Conservation (phyloP, 2,888 invertebrate genomes). For the Phortica okadai region DNA sequence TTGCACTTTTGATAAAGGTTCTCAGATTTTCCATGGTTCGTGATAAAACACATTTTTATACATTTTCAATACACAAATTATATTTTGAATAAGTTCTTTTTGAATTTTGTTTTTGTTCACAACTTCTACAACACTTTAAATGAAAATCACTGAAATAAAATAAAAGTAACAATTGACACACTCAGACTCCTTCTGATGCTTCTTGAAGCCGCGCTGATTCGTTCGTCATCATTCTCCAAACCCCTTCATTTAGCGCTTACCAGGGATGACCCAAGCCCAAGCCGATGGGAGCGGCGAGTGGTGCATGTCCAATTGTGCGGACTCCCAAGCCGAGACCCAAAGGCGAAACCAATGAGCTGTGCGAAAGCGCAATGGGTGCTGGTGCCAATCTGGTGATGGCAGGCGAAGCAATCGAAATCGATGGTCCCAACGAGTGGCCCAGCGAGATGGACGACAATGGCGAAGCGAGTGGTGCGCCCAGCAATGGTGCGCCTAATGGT, state of each 20-base stretch:
- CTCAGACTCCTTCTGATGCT: not conserved
- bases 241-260: slow-evolving; percentile 51
- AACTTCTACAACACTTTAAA: not conserved
- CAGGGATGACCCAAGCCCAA: slow-evolving; percentile 66
- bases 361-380: slow-evolving; percentile 45
- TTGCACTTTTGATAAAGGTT: not conserved
- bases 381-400: slow-evolving; percentile 55
- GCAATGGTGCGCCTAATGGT: slow-evolving; percentile 34
- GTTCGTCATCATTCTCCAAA: not conserved
- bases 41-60: not conserved
- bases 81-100: slow-evolving; percentile 2
- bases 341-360: slow-evolving; percentile 46
- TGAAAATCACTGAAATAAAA: not conserved
- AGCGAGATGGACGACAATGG: slow-evolving; percentile 45
- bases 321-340: slow-evolving; percentile 43
- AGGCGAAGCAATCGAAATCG: slow-evolving; percentile 52
- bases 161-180: slow-evolving; percentile 31
- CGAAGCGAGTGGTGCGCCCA: slow-evolving; percentile 36
- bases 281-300: slow-evolving; percentile 21
- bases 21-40: too few relatives aligned
- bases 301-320: slow-evolving; percentile 36
- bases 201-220: too few relatives aligned
- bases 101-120: not conserved
- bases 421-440: slow-evolving; percentile 43
- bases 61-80: slow-evolving; percentile 11